Conservation (phyloP, 2,888 invertebrate genomes). For the Flexamia atlantica region DNA sequence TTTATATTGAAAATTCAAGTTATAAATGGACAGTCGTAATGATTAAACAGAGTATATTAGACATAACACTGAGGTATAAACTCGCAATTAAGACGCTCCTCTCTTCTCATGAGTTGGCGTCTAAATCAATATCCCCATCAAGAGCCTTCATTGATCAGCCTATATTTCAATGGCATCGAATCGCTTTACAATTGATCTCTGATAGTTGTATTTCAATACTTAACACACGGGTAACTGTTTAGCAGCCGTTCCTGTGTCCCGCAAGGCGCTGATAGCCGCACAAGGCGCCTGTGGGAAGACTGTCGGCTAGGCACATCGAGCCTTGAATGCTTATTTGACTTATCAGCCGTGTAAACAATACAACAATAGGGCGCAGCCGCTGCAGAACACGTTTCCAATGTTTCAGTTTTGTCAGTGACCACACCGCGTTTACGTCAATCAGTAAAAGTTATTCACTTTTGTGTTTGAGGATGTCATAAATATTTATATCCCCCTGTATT, state of each 20-base stretch:
- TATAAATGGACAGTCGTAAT: too few species aligned
- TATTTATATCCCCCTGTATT: neutral
- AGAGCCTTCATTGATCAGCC: too few species aligned
- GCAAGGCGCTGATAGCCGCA: neutral
- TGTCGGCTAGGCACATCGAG: neutral
- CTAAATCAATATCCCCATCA: too few species aligned
- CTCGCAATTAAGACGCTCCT: too few species aligned
- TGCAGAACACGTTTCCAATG: neutral
- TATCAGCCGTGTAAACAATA: constrained; percentile 8
- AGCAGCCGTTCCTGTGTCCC: neutral
- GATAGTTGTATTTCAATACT: too few species aligned
- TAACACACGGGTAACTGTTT: too few species aligned
- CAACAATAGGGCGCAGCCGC: constrained; percentile 9
- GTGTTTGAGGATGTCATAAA: neutral
- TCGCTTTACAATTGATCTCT: too few species aligned
- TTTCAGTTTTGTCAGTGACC: neutral
- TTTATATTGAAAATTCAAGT: too few species aligned
- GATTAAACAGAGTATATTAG: too few species aligned
- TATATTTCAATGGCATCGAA: too few species aligned
- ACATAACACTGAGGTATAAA: too few species aligned
- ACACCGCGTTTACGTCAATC: neutral
- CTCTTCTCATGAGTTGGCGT: too few species aligned
- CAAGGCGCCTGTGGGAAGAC: neutral
- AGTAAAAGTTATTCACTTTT: constrained; percentile 7
- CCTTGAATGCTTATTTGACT: constrained; percentile 29